phyloP scores from a whole-genome alignment of 1,140 invertebrate genomes.

The Wiebesia pumilae region DNA sequence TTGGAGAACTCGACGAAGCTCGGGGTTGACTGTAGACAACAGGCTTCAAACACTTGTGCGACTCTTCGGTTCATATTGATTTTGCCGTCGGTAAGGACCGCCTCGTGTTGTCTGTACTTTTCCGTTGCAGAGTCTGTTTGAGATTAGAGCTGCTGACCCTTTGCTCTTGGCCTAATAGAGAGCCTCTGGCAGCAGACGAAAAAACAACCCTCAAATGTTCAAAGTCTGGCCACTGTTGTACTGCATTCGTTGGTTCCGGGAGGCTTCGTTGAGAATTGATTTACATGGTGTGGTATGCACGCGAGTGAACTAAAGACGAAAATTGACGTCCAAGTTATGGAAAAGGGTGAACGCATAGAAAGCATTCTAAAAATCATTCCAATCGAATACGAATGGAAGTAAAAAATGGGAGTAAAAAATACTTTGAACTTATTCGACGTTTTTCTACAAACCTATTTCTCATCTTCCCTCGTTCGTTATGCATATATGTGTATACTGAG shows the following conservation, averaged over 20 bases:
- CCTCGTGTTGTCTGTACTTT: neutral
- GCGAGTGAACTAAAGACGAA: neutral
- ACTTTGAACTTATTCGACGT: too few relatives aligned
- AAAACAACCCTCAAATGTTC: conserved; percentile 26
- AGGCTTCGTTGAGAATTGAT: neutral
- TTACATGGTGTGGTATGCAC: neutral
- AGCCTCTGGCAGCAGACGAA: neutral
- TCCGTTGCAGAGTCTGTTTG: conserved; percentile 1
- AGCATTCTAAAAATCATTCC: neutral
- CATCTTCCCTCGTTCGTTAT: too few relatives aligned
- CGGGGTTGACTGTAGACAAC: neutral
- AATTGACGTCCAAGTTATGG: neutral
- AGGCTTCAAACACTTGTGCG: conserved; percentile 9
- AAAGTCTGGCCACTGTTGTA: neutral
- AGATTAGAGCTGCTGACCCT: conserved; percentile 16
- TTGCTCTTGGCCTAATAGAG: neutral
- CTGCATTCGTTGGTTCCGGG: neutral
- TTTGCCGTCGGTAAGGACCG: conserved; percentile 11
- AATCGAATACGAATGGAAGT: too few relatives aligned
- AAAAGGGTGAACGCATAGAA: neutral
- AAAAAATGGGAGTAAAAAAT: too few relatives aligned
- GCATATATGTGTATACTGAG: too few relatives aligned
- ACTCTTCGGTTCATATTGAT: conserved; percentile 41
- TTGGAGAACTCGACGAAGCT: neutral
- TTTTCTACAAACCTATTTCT: too few relatives aligned